Base-by-base conservation (phyloP, 2,888 invertebrate species). In the Hetaerina titia region DNA sequence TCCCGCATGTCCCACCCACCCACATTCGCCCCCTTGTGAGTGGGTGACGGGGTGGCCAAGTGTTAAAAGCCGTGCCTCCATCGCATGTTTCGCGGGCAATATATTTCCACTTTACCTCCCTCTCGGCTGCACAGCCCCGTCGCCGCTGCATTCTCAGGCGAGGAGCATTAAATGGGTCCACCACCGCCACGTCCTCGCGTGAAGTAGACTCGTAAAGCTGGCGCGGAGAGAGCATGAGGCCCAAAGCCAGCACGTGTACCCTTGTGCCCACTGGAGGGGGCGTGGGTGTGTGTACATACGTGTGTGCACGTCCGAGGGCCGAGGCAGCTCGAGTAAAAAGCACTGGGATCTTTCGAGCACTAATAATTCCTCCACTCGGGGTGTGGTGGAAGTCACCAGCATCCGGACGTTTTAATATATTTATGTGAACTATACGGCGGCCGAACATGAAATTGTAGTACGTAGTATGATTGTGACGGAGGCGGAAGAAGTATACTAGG, bases 161-260 rank as follows among this genome's bases (percentile, higher is more conserved):
- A 19, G 81, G 11, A 81, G 81, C 81, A 81, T 81, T 81, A 31
- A 81, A 81, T 31, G 31, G 81, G 25, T 81, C 81, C 13, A 31
- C 81, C 69, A 69, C n/a, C 2, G 31, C 81, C 81, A 13, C 31
- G 81, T 81, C 31, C 31, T 81, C 81, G 81, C 81, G 81, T 81
- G 81, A 81, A 81, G 31, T 81, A 81, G 81, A 81, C 81, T 81
- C 81, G 81, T 81, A 81, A 81, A 81, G 81, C 81, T 31, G 31
- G 81, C 22, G 31, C 25, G 8, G 81, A 81, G 81, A 11, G 31
- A 25, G 74, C 7, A n/a, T 11, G 81, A 81, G 81, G 81, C n/a
- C 69, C 45, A 15, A 81, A 15, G 81, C 81, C 81, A 31, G 81
- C 81, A 81, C 25, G 81, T 81, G 81, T 81, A 81, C 81, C 81